Conservation (phyloP, 2,888 invertebrate species). For the Epinotia nisella region DNA sequence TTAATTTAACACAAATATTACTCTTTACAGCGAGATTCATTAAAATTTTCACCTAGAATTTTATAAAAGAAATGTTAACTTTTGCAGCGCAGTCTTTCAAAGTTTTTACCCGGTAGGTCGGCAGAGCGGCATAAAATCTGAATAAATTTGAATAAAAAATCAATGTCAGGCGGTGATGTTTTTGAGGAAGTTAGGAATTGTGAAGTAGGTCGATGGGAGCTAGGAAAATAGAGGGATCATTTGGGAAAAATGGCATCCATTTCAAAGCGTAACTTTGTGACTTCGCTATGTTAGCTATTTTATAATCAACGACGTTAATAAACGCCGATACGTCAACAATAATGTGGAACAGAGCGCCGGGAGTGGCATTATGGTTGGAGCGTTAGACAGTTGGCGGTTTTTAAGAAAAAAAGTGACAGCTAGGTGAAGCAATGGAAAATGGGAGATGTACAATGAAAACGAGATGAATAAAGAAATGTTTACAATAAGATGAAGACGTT, state of each 20-base stretch:
- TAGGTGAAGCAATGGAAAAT: no score
- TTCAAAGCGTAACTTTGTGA: not conserved
- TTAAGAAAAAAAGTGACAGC: no score
- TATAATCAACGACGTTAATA: no score
- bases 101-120: conserved; percentile 6
- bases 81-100: conserved; percentile 8
- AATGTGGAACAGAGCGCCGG: no score
- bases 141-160: conserved; percentile 26
- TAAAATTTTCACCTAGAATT: conserved; percentile 7
- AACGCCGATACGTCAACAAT: no score
- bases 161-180: conserved; percentile 8
- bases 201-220: not conserved
- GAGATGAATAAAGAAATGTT: no score
- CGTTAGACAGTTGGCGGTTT: no score
- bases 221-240: not conserved
- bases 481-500: no score
- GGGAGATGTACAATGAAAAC: no score
- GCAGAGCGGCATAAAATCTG: conserved; percentile 21
- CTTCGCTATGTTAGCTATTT: not conserved
- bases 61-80: conserved; percentile 20
- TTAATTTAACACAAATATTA: conserved; percentile 30
- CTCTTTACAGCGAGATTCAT: conserved; percentile 5
- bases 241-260: not conserved
- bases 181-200: conserved; percentile 1
- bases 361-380: no score